Percentiles rank a stretch among this genome's conserved stretches.
phyloP scores from a whole-genome alignment of 2,113 vertebrate species.

The Gasterosteus nipponicus region DNA sequence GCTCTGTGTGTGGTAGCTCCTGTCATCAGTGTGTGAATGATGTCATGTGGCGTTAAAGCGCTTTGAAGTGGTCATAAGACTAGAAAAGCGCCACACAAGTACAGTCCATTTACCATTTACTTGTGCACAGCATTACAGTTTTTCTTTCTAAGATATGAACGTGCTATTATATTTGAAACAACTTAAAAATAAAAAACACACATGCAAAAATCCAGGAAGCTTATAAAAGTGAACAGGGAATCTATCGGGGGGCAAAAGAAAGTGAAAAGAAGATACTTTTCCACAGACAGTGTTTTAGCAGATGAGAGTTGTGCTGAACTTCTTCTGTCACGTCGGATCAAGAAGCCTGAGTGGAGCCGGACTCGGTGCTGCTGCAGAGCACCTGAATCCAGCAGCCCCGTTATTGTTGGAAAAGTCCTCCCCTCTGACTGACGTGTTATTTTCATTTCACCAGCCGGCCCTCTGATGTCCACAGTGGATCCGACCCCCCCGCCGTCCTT shows the following conservation, averaged over 20 bases:
- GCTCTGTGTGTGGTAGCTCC: too few species aligned
- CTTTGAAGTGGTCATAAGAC: too few species aligned
- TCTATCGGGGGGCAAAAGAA: too few species aligned
- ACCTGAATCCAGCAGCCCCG: background rate
- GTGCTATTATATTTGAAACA: background rate
- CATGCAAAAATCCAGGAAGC: background rate
- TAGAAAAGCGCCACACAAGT: too few species aligned
- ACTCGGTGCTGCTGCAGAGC: background rate
- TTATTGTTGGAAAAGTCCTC: background rate
- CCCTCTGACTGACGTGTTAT: background rate
- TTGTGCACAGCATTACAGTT: too few species aligned
- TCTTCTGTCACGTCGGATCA: background rate
- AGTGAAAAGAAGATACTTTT: too few species aligned
- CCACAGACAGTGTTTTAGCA: background rate
- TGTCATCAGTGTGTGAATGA: too few species aligned
- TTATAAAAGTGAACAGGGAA: background rate
- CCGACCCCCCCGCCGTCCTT: background rate
- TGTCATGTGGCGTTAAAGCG: too few species aligned
- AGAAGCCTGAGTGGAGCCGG: too few species aligned
- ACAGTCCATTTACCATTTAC: too few species aligned
- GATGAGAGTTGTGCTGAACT: background rate
- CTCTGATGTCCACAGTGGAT: too few species aligned
- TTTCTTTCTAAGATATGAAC: background rate
- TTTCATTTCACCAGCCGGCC: background rate
- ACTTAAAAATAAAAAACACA: background rate